Conservation (phyloP, 2,113 vertebrate species). For the Sphaerodactylus townsendi region DNA sequence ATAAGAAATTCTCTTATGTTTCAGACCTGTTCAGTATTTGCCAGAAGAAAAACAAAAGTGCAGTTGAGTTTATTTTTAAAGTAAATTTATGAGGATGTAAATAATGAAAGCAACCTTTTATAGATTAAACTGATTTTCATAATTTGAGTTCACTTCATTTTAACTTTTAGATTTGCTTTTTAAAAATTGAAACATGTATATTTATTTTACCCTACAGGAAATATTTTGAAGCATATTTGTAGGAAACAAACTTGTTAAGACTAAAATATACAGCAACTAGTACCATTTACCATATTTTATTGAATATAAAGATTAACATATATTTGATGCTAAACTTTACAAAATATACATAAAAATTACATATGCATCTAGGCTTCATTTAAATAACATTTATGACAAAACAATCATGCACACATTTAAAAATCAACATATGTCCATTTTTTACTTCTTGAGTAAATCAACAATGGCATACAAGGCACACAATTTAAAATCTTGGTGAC, state of each 20-base stretch:
- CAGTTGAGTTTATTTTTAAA: slow-evolving; percentile 38
- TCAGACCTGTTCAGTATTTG: slow-evolving; percentile 59
- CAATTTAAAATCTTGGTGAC: slow-evolving; percentile 92
- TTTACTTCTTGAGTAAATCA: slow-evolving; percentile 87
- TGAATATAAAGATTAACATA: slow-evolving; percentile 86
- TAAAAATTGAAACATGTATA: slow-evolving; percentile 85
- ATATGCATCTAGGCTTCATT: slow-evolving; percentile 83
- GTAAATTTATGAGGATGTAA: slow-evolving; percentile 66
- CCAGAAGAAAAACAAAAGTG: slow-evolving; percentile 41
- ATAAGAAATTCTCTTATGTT: slow-evolving; percentile 62
- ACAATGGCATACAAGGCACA: slow-evolving; percentile 82
- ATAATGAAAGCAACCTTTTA: slow-evolving; percentile 68
- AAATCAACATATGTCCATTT: slow-evolving; percentile 85
- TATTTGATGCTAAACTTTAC: slow-evolving; percentile 85
- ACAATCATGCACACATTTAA: slow-evolving; percentile 81
- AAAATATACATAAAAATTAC: slow-evolving; percentile 85
- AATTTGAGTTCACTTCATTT: slow-evolving; percentile 81
- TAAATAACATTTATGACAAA: slow-evolving; percentile 91
- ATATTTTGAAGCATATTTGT: slow-evolving; percentile 79
- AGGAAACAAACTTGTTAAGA: slow-evolving; percentile 85
- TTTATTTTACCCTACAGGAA: slow-evolving; percentile 91
- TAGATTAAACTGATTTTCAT: slow-evolving; percentile 76
- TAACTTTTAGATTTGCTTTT: slow-evolving; percentile 78
- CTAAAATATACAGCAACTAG: slow-evolving; percentile 90
- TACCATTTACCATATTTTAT: slow-evolving; percentile 93